Evolutionary conservation across 1,140 invertebrate genomes (phyloP), one percentile per base, ranked within the genome.

Genomic region (Ceratina japonica): DNA sequence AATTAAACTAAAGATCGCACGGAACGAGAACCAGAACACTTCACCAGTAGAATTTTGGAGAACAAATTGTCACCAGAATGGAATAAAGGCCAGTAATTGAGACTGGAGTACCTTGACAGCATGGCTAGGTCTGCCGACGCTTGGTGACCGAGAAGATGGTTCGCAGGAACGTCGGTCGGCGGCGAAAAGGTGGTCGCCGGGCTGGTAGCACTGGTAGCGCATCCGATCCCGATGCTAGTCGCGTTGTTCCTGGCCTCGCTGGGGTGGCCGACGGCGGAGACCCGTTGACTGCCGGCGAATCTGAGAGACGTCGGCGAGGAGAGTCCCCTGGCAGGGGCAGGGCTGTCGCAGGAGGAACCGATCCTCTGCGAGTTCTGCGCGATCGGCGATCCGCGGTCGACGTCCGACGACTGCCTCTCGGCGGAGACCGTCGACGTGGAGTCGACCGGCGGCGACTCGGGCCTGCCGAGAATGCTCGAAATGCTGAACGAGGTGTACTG

Each of bases 401-500:
- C 86, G 66, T 88, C 86, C 44, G 88, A 85, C 61, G 87, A 87
- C 13, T 86, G 86, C 52, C 87, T 83, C 71, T 87, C 85, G 58
- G 78, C 86, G 1, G 81, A 85, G 27, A 62, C 82, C 56, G 79
- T 87, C 52, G 79, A 86, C 24, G 90, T 89, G 0, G 88, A 85
- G 64, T 91, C 89, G 71, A 88, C 88, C 18, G 91, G 89, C 80
- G 93, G 88, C 44, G 95, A 95, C 82, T 96, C 96, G 4, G 93
- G 93, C 81, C 95, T 92, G 71, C 96, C 96, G 22, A 97, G 89
- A 22, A 97, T 97, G 65, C 95, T 96, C 71, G 95, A 96, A 80
- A 97, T 96, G 27, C 96, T 96, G 90, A 97, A 96, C 80, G 95
- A 95, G 18, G 95, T 95, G 85, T 95, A 96, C 51, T 95, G 95